Evolutionary conservation across 2,888 invertebrate genomes (phyloP), one percentile per base, ranked within the genome.

Genomic region (Pristionchus arcanus): DNA sequence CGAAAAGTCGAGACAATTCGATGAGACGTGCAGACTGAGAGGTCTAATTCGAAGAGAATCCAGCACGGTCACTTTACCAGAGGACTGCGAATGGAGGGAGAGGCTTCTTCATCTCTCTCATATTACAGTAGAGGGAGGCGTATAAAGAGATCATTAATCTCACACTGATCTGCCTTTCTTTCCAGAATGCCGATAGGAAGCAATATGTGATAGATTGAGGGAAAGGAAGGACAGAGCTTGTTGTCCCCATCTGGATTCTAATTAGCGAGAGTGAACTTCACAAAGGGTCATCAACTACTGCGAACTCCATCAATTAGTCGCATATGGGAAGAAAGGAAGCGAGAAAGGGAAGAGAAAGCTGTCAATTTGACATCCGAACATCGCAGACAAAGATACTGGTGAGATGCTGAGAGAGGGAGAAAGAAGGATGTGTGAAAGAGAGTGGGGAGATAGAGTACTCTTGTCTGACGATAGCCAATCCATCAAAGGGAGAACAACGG

Each of bases 81-180:
- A 84, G 9, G 37, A 84, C 37, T 31, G 49, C 55, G 84, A 55
- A 55, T 37, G 42, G 59, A 84, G 55, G 28, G 66, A 86, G 81
- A 9, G 25, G 28, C 49, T 25, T 13, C 37, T 28, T 49, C 49
- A 13, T 13, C 34, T 31, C 37, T 37, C 74, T 74, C 31, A n/a
- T 81, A 83, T 87, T 87, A 68, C 49, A 87, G 87, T 49, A 5
- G 84, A 55, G 13, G 85, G 21, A 13, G 86, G 37, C n/a, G 31
- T 25, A 87, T 87, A 68, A 53, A 68, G 42, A 66, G 87, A 68
- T 68, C 81, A 81, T 81, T 81, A 81, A 81, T 81, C 81, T 81
- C 49, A n/a, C 53, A 28, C 81, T 49, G 81, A 53, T 81, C 81
- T 53, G 53, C 7, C 16, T 28, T 13, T 25, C 37, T 42, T 37